phyloP scores from a whole-genome alignment of 2,113 vertebrate genomes.

The Paradoxurus hermaphroditus region DNA sequence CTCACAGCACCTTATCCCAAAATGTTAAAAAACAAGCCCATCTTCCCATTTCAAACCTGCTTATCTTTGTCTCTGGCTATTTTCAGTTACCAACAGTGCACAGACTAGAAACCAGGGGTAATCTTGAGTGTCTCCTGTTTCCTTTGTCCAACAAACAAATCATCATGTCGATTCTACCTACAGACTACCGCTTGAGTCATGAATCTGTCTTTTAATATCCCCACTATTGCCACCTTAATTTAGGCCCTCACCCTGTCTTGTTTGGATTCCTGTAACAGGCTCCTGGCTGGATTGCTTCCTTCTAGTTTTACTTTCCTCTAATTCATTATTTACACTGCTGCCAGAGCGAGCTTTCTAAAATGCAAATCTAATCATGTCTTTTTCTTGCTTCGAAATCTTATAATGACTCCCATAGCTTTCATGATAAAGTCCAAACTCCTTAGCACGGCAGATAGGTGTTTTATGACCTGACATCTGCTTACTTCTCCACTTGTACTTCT shows the following conservation, averaged over 20 bases:
- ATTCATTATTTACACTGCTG: constrained; percentile 75
- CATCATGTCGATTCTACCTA: not conserved
- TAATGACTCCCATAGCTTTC: constrained; percentile 71
- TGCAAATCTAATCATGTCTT: constrained; percentile 74
- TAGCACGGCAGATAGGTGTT: constrained; percentile 46
- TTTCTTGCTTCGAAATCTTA: constrained; percentile 51
- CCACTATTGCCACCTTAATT: constrained; percentile 43
- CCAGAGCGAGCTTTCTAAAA: constrained; percentile 67
- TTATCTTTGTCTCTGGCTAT: not conserved
- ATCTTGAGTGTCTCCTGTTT: not conserved
- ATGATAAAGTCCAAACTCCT: constrained; percentile 66
- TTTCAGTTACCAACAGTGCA: not conserved
- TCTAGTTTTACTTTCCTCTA: constrained; percentile 67
- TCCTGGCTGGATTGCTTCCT: constrained; percentile 58
- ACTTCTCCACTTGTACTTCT: not conserved
- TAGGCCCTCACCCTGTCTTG: constrained; percentile 4
- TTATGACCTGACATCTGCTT: constrained; percentile 60
- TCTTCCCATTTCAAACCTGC: not conserved
- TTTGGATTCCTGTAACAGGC: constrained; percentile 61
- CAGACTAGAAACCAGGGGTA: not conserved
- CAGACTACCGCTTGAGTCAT: constrained; percentile 3
- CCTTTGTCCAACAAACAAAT: not conserved
- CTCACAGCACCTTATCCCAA: not conserved
- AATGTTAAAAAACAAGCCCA: not conserved
- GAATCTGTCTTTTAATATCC: constrained; percentile 44